A percentile compares a stretch with the other conserved stretches of the same genome.
These are phyloP conservation scores for Bursaphelenchus mucronatus DNA, from an alignment of 1,140 invertebrate species.

Conservation along the genomic window DNA sequence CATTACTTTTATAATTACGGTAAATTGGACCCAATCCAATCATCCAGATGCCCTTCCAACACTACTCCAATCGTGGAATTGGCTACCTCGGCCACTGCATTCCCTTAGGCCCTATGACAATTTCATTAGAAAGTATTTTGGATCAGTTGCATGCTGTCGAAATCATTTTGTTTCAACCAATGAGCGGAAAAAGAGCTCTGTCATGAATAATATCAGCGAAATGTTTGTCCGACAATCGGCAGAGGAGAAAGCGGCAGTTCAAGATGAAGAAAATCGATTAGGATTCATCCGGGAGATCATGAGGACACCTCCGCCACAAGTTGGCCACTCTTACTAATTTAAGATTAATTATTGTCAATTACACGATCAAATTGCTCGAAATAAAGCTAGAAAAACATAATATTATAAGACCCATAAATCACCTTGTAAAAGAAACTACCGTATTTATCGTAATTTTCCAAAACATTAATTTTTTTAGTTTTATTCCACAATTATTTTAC, in stretches of 20 bases:
- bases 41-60: slow-evolving; percentile 16
- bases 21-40: slow-evolving; percentile 61
- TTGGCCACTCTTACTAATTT: too few relatives aligned
- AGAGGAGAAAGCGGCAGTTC: slow-evolving; percentile 6
- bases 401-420: too few relatives aligned
- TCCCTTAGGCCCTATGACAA: slow-evolving; percentile 18
- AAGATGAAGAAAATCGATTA: slow-evolving; percentile 16
- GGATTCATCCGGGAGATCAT: slow-evolving; percentile 15
- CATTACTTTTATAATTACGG: slow-evolving; percentile 59
- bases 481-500: too few relatives aligned
- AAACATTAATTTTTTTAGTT: too few relatives aligned
- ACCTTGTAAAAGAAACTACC: too few relatives aligned
- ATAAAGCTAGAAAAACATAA: too few relatives aligned
- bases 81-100: slow-evolving; percentile 13
- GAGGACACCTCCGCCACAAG: slow-evolving; percentile 7
- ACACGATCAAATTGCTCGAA: too few relatives aligned
- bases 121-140: slow-evolving; percentile 19
- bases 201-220: not conserved
- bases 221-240: slow-evolving; percentile 1
- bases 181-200: not conserved
- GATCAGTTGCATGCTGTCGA: slow-evolving; percentile 12
- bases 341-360: too few relatives aligned
- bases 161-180: slow-evolving; percentile 12
- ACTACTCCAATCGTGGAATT: slow-evolving; percentile 12
- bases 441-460: too few relatives aligned